These are phyloP conservation scores for Phoebastria nigripes DNA, from an alignment of 2,797 vertebrate genomes.

Conservation along the genomic window DNA sequence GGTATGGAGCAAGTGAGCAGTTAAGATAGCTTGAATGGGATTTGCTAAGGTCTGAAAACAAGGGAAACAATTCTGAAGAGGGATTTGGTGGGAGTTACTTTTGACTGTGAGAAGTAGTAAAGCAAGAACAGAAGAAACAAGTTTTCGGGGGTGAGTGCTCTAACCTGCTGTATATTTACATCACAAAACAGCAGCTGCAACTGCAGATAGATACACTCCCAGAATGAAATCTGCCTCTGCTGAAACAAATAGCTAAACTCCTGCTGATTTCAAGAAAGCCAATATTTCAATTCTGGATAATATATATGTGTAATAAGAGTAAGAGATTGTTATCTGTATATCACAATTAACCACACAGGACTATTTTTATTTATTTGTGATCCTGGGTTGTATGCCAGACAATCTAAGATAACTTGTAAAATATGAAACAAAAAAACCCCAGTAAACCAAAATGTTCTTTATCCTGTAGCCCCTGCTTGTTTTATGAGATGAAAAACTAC, in stretches of 20 bases:
- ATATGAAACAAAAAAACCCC: neutral
- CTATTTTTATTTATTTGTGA: neutral
- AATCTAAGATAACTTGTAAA: neutral
- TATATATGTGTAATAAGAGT: fast-evolving
- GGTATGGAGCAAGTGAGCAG: neutral
- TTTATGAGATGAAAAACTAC: slow-evolving; percentile 28
- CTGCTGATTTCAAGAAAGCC: neutral
- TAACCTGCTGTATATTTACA: neutral
- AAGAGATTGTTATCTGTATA: neutral
- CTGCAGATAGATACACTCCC: neutral
- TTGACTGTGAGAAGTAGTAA: neutral
- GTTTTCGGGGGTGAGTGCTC: fast-evolving
- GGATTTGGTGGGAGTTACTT: neutral
- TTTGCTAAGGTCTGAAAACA: neutral
- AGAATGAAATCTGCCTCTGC: neutral
- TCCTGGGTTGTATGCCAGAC: neutral
- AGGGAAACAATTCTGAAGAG: neutral
- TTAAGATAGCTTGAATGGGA: neutral
- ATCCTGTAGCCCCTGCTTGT: slow-evolving; percentile 11
- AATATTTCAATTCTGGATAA: neutral
- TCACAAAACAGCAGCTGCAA: neutral
- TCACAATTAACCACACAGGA: neutral
- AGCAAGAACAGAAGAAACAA: neutral
- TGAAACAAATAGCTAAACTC: neutral
- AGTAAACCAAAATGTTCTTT: neutral